These are phyloP conservation scores for Erpetoichthys calabaricus DNA, from an alignment of 2,797 vertebrate genomes.

Conservation along the genomic window DNA sequence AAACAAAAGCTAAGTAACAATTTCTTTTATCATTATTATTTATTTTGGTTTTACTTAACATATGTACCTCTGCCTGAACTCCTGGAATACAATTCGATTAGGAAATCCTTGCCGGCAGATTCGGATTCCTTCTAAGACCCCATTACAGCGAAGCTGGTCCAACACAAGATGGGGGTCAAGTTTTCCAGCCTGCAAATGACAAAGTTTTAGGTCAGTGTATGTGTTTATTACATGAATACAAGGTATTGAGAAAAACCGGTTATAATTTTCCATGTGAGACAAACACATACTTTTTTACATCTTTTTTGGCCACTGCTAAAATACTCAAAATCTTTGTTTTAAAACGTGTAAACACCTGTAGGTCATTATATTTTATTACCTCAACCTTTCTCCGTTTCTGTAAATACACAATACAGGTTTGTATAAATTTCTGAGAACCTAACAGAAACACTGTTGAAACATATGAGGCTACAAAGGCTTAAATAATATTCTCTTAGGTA, in stretches of 20 bases:
- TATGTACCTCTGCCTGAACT: conserved; percentile 83
- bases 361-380: no score
- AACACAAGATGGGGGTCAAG: conserved; percentile 87
- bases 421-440: no score
- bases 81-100: conserved; percentile 95
- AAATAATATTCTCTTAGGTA: no score
- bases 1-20: neutral
- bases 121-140: conserved; percentile 85
- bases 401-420: no score
- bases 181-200: conserved; percentile 66
- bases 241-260: conserved; percentile 1
- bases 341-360: no score
- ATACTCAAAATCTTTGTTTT: no score
- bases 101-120: conserved; percentile 96
- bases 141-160: conserved; percentile 88
- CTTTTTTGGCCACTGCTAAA: no score
- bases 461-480: no score
- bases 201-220: conserved; percentile 8
- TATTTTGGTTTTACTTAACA: neutral
- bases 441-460: no score
- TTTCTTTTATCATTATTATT: neutral
- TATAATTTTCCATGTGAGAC: neutral
- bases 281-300: no score
- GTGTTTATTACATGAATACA: neutral
- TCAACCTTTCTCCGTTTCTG: no score